Evolutionary conservation across 2,113 vertebrate species (phyloP).

Genomic region (Marmota monax): DNA sequence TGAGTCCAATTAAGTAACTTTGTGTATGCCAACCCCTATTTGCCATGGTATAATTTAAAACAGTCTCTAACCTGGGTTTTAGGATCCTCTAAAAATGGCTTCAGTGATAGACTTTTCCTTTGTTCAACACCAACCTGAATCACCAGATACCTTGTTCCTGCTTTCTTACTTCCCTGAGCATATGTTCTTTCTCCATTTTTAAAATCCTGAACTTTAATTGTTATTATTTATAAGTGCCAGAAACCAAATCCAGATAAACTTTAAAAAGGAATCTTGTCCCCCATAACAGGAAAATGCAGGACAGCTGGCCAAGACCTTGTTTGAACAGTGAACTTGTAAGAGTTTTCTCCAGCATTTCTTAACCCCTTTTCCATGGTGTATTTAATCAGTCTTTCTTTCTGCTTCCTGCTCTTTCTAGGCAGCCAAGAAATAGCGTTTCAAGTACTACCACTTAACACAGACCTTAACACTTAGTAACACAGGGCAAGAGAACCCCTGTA

Average conservation of each 20-base stretch:
- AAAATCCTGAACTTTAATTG: background rate
- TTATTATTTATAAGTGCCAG: background rate
- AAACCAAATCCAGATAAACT: background rate
- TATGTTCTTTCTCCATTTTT: background rate
- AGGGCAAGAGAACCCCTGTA: background rate
- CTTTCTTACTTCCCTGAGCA: background rate
- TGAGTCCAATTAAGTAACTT: background rate
- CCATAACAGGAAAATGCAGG: background rate
- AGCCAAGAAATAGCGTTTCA: background rate
- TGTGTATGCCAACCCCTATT: too few species aligned
- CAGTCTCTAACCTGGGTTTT: background rate
- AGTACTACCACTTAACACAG: background rate
- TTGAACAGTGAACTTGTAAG: background rate
- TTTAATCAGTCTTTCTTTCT: background rate
- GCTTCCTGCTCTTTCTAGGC: too few species aligned
- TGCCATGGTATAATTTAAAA: background rate
- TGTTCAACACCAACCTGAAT: background rate
- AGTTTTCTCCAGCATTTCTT: background rate
- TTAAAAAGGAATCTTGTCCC: background rate
- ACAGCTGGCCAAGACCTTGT: background rate
- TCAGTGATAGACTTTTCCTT: background rate
- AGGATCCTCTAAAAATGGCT: background rate
- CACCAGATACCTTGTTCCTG: background rate
- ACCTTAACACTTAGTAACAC: background rate
- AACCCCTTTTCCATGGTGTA: too few species aligned